Percentiles rank a stretch among this genome's conserved stretches.
These are phyloP conservation scores for Cyanoliseus patagonus DNA, from an alignment of 2,113 vertebrate genomes.

Conservation along the genomic window DNA sequence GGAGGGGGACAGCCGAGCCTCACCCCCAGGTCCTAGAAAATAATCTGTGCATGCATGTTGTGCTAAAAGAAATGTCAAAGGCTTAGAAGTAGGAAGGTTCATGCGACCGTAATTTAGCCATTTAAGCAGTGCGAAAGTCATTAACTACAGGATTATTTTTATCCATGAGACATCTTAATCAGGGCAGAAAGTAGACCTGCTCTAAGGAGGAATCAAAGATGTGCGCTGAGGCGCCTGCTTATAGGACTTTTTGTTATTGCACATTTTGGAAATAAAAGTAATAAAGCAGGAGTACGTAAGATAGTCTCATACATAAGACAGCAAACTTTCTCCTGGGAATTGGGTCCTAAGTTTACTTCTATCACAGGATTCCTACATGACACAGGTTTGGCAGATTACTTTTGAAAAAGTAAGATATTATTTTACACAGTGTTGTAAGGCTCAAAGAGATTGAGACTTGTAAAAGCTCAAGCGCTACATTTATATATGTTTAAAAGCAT, in stretches of 20 bases:
- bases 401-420: neutral
- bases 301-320: neutral
- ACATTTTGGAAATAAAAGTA: neutral
- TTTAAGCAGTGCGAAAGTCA: neutral
- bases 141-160: neutral
- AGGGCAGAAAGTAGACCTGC: neutral
- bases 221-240: neutral
- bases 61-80: neutral
- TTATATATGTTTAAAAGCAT: neutral
- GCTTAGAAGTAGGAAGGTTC: neutral
- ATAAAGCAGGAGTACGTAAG: neutral
- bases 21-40: neutral
- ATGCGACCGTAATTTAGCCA: neutral
- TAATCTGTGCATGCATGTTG: fast-evolving
- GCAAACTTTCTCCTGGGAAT: neutral
- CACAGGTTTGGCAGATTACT: neutral
- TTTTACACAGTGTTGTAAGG: neutral
- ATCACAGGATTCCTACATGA: neutral
- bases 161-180: neutral
- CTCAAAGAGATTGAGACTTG: neutral
- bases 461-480: neutral
- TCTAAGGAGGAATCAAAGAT: neutral
- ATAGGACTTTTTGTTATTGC: neutral
- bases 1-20: neutral
- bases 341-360: neutral